A percentile compares a stretch with the other conserved stretches of the same genome.
Evolutionary conservation across 2,888 invertebrate genomes (phyloP).

Genomic region (Leuctra nigra): DNA sequence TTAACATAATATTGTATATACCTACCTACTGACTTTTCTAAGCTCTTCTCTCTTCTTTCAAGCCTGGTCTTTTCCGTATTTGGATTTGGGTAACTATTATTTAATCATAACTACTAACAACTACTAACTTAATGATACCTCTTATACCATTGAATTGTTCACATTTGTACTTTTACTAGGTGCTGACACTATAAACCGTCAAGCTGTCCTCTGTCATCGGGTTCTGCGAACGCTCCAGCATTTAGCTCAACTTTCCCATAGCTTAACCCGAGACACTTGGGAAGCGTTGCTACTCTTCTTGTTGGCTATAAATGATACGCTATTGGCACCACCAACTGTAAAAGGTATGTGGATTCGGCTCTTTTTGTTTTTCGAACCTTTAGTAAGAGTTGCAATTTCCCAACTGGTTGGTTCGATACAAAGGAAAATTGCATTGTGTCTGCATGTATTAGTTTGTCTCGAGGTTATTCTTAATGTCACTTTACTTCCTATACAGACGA

Average conservation of each 20-base stretch:
- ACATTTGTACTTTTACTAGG: too few relatives aligned
- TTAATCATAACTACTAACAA: too few relatives aligned
- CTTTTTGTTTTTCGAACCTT: neutral
- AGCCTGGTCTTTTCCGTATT: conserved; percentile 88
- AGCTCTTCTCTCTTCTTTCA: conserved; percentile 45
- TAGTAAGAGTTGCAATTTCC: neutral
- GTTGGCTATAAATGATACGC: conserved; percentile 82
- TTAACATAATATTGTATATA: too few relatives aligned
- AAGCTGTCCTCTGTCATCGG: conserved; percentile 89
- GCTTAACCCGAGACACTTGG: conserved; percentile 84
- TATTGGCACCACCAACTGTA: conserved; percentile 86
- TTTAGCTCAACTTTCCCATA: conserved; percentile 65
- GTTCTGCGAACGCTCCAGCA: conserved; percentile 80
- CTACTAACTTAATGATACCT: too few relatives aligned
- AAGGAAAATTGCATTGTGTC: neutral
- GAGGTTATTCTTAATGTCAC: too few relatives aligned
- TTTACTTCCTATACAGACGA: conserved; percentile 69
- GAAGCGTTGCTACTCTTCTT: conserved; percentile 80
- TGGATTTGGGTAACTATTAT: conserved; percentile 65
- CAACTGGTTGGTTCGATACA: neutral
- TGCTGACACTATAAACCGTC: conserved; percentile 83
- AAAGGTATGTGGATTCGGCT: conserved; percentile 49
- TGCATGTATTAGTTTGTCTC: too few relatives aligned
- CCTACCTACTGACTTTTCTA: too few relatives aligned
- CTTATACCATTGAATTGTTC: neutral